Percentiles rank a stretch among this genome's conserved stretches.
phyloP scores from a whole-genome alignment of 2,113 vertebrate genomes.

The Delphinapterus leucas region DNA sequence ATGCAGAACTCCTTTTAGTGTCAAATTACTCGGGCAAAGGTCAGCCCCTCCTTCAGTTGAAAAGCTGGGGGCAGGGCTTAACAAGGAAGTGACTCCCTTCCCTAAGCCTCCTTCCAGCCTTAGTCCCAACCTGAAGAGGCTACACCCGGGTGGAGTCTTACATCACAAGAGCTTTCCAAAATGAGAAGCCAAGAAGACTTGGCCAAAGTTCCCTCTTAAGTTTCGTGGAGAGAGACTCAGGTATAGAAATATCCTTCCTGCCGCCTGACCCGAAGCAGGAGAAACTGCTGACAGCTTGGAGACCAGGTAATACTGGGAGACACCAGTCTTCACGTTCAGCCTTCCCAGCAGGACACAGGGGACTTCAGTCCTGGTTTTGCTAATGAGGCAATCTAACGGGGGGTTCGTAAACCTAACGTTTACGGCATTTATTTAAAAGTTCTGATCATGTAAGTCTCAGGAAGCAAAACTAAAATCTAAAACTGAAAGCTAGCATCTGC shows the following conservation, averaged over 20 bases:
- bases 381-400: background rate
- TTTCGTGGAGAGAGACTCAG: background rate
- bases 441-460: background rate
- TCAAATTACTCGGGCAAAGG: conserved; percentile 48
- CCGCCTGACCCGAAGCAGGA: background rate
- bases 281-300: background rate
- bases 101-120: background rate
- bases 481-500: background rate
- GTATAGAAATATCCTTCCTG: background rate
- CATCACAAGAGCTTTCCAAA: background rate
- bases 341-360: background rate
- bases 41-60: conserved; percentile 38
- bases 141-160: background rate
- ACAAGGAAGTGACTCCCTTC: conserved; percentile 56
- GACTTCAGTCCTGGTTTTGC: background rate
- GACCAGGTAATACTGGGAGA: conserved; percentile 61
- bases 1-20: background rate
- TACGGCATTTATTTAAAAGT: background rate
- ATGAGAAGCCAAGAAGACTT: background rate
- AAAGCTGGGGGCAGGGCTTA: conserved; percentile 35
- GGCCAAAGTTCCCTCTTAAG: background rate
- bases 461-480: background rate
- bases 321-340: background rate
- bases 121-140: background rate
- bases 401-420: background rate